Evolutionary conservation across 1,140 invertebrate genomes (phyloP).

Genomic region (Drosophila prosaltans): DNA sequence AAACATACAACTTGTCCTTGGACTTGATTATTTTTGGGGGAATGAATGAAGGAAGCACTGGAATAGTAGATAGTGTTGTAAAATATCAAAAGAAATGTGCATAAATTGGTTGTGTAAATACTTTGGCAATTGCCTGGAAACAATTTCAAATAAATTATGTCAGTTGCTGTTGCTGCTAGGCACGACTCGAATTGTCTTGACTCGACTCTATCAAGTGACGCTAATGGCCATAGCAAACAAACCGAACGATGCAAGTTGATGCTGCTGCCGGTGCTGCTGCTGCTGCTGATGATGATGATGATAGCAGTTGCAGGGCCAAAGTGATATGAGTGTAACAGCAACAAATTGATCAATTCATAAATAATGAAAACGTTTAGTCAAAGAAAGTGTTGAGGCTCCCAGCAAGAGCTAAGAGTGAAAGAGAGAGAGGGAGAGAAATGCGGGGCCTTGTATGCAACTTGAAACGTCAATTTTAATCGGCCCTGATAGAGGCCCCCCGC

Average conservation of each 20-base stretch:
- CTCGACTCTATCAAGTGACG: conserved; percentile 66
- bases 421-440: background rate
- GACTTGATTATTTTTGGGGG: background rate
- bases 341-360: conserved; percentile 82
- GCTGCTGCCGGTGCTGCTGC: background rate
- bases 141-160: conserved; percentile 79
- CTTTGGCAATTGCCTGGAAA: conserved; percentile 60
- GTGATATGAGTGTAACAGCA: conserved; percentile 30
- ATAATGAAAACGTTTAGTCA: conserved; percentile 76
- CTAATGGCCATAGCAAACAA: conserved; percentile 79
- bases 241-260: conserved; percentile 71
- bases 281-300: conserved; percentile 39
- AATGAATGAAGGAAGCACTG: background rate
- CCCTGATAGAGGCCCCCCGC: conserved; percentile 50
- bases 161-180: conserved; percentile 14
- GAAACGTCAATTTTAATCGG: conserved; percentile 79
- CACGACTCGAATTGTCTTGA: conserved; percentile 26
- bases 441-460: conserved; percentile 56
- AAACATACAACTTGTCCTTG: conserved; percentile 25
- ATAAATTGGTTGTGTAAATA: conserved; percentile 77
- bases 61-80: background rate
- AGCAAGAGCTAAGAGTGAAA: background rate
- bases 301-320: conserved; percentile 49
- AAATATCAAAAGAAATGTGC: conserved; percentile 45
- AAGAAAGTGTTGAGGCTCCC: conserved; percentile 67